Evolutionary conservation across 2,113 vertebrate genomes (phyloP).

Genomic region (Uria aalge): DNA sequence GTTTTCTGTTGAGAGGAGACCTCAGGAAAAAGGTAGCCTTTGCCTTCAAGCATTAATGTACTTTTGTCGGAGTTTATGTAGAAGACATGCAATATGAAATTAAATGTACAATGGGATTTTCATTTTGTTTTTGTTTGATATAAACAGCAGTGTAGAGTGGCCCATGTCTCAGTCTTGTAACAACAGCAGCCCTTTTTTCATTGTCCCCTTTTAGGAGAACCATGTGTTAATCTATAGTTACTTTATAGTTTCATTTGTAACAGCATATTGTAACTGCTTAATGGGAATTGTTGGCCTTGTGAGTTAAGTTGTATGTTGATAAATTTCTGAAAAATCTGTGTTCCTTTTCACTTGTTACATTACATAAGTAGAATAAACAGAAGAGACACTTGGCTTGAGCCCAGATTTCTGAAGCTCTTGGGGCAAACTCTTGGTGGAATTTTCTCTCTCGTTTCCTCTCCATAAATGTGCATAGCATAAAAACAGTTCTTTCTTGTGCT

Average conservation of each 20-base stretch:
- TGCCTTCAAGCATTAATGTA: neutral
- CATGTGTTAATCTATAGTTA: neutral
- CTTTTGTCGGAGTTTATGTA: neutral
- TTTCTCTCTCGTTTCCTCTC: slow-evolving; percentile 19
- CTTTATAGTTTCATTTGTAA: neutral
- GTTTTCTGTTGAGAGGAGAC: neutral
- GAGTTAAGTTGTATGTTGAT: slow-evolving; percentile 54
- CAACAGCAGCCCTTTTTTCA: neutral
- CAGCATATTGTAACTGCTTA: slow-evolving; percentile 32
- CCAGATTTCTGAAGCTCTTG: neutral
- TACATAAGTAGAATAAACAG: slow-evolving; percentile 52
- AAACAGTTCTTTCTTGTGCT: neutral
- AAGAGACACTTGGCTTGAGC: neutral
- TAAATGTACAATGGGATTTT: neutral
- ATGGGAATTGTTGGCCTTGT: slow-evolving; percentile 27
- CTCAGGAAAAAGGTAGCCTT: neutral
- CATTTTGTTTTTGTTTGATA: neutral
- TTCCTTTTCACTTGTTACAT: slow-evolving; percentile 27
- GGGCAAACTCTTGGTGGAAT: slow-evolving; percentile 6
- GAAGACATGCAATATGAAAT: neutral
- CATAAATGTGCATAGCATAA: neutral
- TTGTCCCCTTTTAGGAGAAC: neutral
- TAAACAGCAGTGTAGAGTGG: neutral
- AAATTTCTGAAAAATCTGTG: neutral
- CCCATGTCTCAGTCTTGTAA: neutral